Percentiles rank a stretch among this genome's conserved stretches.
Conservation (phyloP, 2,888 invertebrate species). For the Lamproptera curius region DNA sequence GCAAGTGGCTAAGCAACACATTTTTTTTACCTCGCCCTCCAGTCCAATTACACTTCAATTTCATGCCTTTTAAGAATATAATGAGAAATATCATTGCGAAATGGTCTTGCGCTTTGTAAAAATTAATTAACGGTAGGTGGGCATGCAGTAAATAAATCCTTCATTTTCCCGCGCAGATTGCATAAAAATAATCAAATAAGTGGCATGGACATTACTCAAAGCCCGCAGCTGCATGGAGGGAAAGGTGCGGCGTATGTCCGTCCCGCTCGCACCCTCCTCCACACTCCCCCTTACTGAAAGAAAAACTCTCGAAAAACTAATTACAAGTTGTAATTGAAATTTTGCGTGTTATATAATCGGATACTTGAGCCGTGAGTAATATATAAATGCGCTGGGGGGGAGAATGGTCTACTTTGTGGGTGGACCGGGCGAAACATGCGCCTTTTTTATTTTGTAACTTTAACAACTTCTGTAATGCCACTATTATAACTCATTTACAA, state of each 20-base stretch:
- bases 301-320: constrained; percentile 80
- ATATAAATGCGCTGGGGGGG: constrained; percentile 75
- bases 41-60: constrained; percentile 17
- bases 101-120: constrained; percentile 35
- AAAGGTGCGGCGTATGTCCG: constrained; percentile 36
- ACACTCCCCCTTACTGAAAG: constrained; percentile 72
- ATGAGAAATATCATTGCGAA: constrained; percentile 17
- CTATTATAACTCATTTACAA: no score
- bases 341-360: constrained; percentile 80
- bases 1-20: constrained; percentile 8
- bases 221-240: constrained; percentile 35
- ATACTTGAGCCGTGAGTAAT: constrained; percentile 78
- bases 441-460: constrained; percentile 55
- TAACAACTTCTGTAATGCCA: no score
- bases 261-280: constrained; percentile 51
- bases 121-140: constrained; percentile 67
- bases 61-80: constrained; percentile 21
- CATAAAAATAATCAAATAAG: constrained; percentile 77
- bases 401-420: constrained; percentile 61
- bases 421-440: constrained; percentile 51
- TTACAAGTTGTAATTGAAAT: constrained; percentile 80
- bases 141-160: constrained; percentile 64
- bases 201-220: constrained; percentile 73
- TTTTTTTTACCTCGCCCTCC: constrained; percentile 17
- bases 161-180: constrained; percentile 72